Base-by-base conservation (phyloP, 2,797 vertebrate species). In the Sciaenops ocellatus region DNA sequence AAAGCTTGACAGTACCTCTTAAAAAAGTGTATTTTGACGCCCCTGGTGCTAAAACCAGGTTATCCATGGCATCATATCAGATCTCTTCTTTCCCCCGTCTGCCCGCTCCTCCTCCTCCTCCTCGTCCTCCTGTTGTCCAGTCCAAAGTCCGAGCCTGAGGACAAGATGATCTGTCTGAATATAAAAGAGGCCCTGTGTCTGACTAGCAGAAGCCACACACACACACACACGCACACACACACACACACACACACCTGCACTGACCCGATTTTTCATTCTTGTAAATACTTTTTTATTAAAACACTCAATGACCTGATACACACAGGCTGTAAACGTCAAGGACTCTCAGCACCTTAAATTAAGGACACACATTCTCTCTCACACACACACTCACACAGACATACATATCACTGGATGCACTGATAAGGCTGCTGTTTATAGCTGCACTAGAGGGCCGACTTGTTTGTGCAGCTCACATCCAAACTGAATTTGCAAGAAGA, bases 91-190 rank as follows among this genome's bases (percentile, higher is more conserved):
- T 30, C 28, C 30, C 6, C 30, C 5, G 30, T 30, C 1, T 6
- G 30, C 34, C 7, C 9, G 6, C 30, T 34, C 30, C 30, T 34
- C 30, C 30, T 34, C 30, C 6, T 34, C 11, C 22, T 9, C 11
- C 26, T 26, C 15, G 1, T 51, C n/a, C 16, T 42, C 41, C 34
- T 20, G 8, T 15, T 68, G 64, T 62, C 22, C 7, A 28, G 67
- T 70, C 51, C 67, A 78, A 78, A 78, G 67, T 78, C 67, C 59
- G 17, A n/a, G 28, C 6, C 11, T 28, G 41, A 48, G 26, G 48
- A 63, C 55, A 56, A 70, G 50, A 13, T 69, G 59, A 69, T 77
- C 30, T 5, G 18, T 1, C 47, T 52, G 34, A 8, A 17, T 77
- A 69, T 69, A 77, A 69, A 63, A 68, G 56, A 24, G 6, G 34